Evolutionary conservation across 1,140 invertebrate genomes (phyloP).

Genomic region (Aphelenchoides fujianensis): DNA sequence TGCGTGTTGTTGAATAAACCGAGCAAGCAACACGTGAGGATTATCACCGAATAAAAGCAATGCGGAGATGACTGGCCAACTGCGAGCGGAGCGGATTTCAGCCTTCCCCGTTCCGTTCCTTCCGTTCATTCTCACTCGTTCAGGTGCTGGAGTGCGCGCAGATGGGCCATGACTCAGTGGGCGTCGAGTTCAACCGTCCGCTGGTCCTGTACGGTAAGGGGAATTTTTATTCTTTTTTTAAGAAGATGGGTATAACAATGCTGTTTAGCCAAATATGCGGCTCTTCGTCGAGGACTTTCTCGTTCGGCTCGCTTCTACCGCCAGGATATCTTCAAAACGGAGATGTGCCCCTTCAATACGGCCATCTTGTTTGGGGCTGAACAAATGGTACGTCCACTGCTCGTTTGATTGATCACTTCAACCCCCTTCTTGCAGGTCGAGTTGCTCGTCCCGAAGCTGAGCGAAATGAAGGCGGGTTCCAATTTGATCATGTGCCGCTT

Average conservation of each 20-base stretch:
- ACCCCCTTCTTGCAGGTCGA: slow-evolving; percentile 53
- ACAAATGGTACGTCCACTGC: slow-evolving; percentile 43
- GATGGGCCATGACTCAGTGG: slow-evolving; percentile 36
- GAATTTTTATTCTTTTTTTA: no score
- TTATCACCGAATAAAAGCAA: background rate
- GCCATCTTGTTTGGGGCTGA: slow-evolving; percentile 58
- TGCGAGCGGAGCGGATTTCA: background rate
- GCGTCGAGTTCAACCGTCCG: slow-evolving; percentile 53
- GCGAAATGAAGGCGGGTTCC: slow-evolving; percentile 46
- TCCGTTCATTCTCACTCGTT: slow-evolving; percentile 8
- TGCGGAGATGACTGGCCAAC: background rate
- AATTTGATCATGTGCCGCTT: slow-evolving; percentile 55
- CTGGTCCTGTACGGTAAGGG: slow-evolving; percentile 58
- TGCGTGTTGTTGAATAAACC: no score
- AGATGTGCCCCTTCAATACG: slow-evolving; percentile 47
- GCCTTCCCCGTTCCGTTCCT: background rate
- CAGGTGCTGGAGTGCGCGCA: slow-evolving; percentile 56
- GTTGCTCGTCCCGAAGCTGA: slow-evolving; percentile 48
- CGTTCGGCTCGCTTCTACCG: slow-evolving; percentile 29
- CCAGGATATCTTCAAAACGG: slow-evolving; percentile 53
- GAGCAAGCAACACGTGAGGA: no score
- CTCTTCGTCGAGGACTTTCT: slow-evolving; percentile 23
- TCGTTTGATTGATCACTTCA: no score
- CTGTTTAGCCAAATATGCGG: slow-evolving; percentile 43
- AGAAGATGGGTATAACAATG: no score